Base-by-base conservation (phyloP, 2,797 vertebrate species). In the Chaenodraco wilsoni region DNA sequence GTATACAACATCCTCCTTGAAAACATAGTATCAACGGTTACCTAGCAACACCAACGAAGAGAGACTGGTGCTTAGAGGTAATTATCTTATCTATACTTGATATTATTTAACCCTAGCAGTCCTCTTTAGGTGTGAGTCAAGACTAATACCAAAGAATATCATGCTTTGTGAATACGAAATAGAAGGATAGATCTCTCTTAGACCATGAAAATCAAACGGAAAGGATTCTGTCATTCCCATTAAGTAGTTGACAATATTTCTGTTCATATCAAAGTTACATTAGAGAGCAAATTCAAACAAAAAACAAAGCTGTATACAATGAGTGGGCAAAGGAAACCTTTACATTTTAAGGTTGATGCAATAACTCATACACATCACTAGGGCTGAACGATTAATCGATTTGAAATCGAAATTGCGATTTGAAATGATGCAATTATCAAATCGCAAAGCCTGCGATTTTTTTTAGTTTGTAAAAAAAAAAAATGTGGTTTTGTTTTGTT, bases 41-140 rank as follows among this genome's bases (percentile, higher is more conserved):
- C 83, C 81, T 86, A 87, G 84, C 78, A 89, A 86, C 83, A 78
- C 70, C 46, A 45, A 74, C 43, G 17, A 56, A 66, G 51, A 57
- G 59, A 63, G 43, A 61, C 19, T 33, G 55, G 64, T 67, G 65
- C 65, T 23, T 21, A 37, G 58, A 19, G 45, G 49, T 54, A 67
- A 55, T 69, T n/a, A 14, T 58, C 61, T 66, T 14, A 52, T 71
- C 56, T 72, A 71, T 78, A 78, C 61, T 63, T 74, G 45, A 73
- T 71, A 79, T 62, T 7, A 69, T 77, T 74, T 50, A 52, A 15
- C 41, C 65, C 69, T 9, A 57, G 14, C n/a, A 33, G 49, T 4
- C 66, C 5, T 60, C 21, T 62, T 27, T 5, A 57, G 49, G 51
- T 41, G 8, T 19, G 19, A 71, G 23, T 11, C 13, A 58, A 48